Percentiles rank a stretch among this genome's conserved stretches.
These are phyloP conservation scores for Proterorhinus semilunaris DNA, from an alignment of 2,113 vertebrate genomes.

Conservation along the genomic window DNA sequence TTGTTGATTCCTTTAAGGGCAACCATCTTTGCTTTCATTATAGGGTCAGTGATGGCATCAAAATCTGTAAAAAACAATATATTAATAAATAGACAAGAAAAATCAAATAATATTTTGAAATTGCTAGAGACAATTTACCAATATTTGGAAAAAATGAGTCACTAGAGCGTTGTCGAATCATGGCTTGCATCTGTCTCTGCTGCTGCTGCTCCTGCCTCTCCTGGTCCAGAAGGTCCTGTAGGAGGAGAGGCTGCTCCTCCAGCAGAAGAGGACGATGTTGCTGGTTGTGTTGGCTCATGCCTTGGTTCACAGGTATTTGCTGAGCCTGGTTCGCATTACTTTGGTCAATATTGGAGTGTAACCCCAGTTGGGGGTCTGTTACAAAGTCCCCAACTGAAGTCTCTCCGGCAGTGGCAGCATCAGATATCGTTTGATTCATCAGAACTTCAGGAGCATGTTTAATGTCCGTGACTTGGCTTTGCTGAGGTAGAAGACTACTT, in stretches of 20 bases:
- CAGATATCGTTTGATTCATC: constrained; percentile 74
- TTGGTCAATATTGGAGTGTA: constrained; percentile 66
- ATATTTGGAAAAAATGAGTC: constrained; percentile 95
- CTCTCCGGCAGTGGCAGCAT: constrained; percentile 75
- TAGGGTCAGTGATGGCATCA: constrained; percentile 95
- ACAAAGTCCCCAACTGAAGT: constrained; percentile 65
- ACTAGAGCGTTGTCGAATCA: constrained; percentile 93
- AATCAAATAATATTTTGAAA: neutral
- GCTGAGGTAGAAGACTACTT: constrained; percentile 72
- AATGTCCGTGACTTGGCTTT: constrained; percentile 70
- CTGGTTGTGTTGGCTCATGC: constrained; percentile 74
- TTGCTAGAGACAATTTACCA: constrained; percentile 75
- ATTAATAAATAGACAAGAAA: neutral
- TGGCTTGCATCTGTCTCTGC: constrained; percentile 97
- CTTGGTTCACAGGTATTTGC: constrained; percentile 78
- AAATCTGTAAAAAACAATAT: constrained; percentile 82
- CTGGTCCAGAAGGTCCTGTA: constrained; percentile 96
- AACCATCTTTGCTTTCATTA: constrained; percentile 99
- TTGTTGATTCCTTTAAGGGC: constrained; percentile 98
- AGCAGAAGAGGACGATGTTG: constrained; percentile 87
- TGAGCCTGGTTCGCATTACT: constrained; percentile 68
- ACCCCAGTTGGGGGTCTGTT: constrained; percentile 63
- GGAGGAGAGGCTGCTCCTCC: constrained; percentile 92
- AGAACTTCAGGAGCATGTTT: constrained; percentile 62
- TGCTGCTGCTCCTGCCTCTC: constrained; percentile 97